A percentile compares a stretch with the other conserved stretches of the same genome.
Conservation (phyloP, 2,888 invertebrate species). For the Blastobasis lacticolella region DNA sequence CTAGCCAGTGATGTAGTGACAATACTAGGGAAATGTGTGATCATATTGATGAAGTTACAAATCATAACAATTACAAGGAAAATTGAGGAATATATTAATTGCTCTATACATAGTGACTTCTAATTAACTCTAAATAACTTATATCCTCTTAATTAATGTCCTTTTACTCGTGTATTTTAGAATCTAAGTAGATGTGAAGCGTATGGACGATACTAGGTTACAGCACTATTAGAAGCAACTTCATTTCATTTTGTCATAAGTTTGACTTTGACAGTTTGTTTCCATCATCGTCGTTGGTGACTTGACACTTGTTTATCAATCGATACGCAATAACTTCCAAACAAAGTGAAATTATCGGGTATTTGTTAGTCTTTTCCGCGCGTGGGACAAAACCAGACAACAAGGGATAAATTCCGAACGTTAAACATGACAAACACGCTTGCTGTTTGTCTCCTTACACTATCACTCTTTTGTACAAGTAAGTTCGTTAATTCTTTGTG, state of each 20-base stretch:
- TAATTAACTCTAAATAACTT: no score
- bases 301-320: constrained; percentile 52
- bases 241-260: neutral
- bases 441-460: constrained; percentile 54
- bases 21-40: no score
- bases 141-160: no score
- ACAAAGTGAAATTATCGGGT: constrained; percentile 58
- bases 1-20: no score
- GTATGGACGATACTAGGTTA: no score
- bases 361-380: constrained; percentile 35
- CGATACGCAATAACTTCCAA: constrained; percentile 51
- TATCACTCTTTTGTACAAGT: constrained; percentile 52
- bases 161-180: no score
- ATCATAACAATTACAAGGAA: no score
- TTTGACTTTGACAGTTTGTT: neutral
- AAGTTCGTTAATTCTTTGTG: constrained; percentile 26
- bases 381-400: constrained; percentile 33
- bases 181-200: no score
- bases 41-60: no score
- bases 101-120: no score
- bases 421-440: constrained; percentile 58
- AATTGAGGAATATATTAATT: no score
- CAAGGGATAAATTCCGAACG: constrained; percentile 23
- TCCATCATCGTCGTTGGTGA: constrained; percentile 19
- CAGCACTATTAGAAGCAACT: no score